A percentile compares a stretch with the other conserved stretches of the same genome.
These are phyloP conservation scores for Campoletis raptor DNA, from an alignment of 2,888 invertebrate species.

Conservation along the genomic window DNA sequence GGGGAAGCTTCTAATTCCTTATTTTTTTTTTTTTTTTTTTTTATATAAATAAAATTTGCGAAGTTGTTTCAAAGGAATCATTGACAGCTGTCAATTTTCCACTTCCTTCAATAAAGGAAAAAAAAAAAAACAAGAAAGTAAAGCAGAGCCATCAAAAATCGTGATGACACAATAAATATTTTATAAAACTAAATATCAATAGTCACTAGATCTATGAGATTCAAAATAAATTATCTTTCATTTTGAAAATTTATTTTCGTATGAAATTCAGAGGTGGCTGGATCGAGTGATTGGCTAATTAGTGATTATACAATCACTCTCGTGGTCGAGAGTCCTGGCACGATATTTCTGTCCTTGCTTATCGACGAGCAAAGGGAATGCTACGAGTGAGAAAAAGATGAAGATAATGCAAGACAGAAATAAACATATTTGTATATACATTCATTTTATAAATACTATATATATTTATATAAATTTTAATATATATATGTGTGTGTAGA, in stretches of 20 bases:
- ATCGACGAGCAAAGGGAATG: conserved; percentile 34
- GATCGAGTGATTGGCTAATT: conserved; percentile 50
- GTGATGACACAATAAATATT: neutral
- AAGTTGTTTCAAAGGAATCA: neutral
- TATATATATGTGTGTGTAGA: conserved; percentile 20
- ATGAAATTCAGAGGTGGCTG: conserved; percentile 35
- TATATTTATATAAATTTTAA: conserved; percentile 5
- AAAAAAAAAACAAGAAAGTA: neutral
- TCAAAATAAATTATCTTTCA: neutral
- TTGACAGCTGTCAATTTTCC: neutral
- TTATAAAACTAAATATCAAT: neutral
- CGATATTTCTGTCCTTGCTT: conserved; percentile 36
- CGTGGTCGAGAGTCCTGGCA: conserved; percentile 24
- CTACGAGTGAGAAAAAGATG: conserved; percentile 13
- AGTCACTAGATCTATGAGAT: neutral
- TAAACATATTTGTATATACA: conserved; percentile 27
- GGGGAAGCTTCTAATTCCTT: neutral
- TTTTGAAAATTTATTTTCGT: neutral
- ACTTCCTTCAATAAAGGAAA: neutral
- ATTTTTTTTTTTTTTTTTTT: neutral
- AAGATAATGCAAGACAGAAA: conserved; percentile 22
- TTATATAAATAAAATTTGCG: neutral
- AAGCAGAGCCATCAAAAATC: neutral
- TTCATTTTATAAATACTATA: conserved; percentile 20
- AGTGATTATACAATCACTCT: conserved; percentile 53